phyloP scores from a whole-genome alignment of 2,113 vertebrate species.

The Atlantisia rogersi region DNA sequence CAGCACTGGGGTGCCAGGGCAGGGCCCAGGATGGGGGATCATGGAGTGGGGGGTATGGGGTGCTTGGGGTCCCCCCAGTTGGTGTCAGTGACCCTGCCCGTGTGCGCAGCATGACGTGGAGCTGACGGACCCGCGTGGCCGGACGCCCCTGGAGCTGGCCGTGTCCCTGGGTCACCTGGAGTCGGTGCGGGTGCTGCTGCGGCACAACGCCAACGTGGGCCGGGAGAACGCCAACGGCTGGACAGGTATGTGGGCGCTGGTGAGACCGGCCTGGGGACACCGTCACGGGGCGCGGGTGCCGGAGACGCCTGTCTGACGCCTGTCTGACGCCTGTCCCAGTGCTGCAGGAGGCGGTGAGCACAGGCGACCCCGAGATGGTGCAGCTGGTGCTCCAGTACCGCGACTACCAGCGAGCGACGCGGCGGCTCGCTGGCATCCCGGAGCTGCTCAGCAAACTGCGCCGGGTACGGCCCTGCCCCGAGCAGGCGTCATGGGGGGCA shows the following conservation, averaged over 20 bases:
- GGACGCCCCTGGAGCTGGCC: conserved; percentile 90
- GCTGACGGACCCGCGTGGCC: conserved; percentile 86
- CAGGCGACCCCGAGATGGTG: conserved; percentile 92
- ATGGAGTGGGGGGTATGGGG: neutral
- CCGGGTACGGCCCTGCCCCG: conserved; percentile 74
- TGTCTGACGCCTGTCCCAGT: conserved; percentile 69
- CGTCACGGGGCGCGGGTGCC: neutral
- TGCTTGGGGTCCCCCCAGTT: neutral
- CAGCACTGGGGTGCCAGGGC: too few relatives aligned
- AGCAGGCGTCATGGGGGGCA: neutral
- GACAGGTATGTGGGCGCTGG: conserved; percentile 79
- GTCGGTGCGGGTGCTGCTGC: conserved; percentile 88
- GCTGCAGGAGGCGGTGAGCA: conserved; percentile 95
- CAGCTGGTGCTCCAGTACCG: conserved; percentile 94
- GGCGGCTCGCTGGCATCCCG: conserved; percentile 90
- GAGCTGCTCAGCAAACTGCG: conserved; percentile 92
- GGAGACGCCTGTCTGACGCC: neutral
- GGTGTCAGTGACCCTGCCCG: fast-evolving
- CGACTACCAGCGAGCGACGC: conserved; percentile 89
- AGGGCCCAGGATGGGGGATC: neutral
- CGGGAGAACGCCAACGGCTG: conserved; percentile 86
- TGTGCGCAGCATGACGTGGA: conserved; percentile 84
- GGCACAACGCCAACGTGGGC: conserved; percentile 87
- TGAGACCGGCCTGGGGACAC: neutral
- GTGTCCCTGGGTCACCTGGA: conserved; percentile 93